phyloP scores from a whole-genome alignment of 53 echinoderm and acorn worm genomes.

The Henricia sp. region DNA sequence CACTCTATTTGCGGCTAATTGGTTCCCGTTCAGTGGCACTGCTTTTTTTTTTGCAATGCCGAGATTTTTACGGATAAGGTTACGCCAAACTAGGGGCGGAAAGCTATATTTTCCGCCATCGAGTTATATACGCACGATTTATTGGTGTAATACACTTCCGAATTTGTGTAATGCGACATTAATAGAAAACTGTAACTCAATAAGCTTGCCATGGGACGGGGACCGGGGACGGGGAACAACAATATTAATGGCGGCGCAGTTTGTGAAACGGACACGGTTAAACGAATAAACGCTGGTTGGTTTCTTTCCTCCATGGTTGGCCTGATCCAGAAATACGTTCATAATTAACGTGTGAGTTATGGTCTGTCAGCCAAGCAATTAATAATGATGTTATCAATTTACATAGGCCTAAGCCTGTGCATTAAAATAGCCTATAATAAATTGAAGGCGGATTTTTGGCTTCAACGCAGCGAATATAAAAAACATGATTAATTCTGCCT shows the following conservation, averaged over 20 bases:
- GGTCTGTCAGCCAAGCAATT: too few relatives aligned
- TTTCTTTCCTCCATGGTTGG: not conserved
- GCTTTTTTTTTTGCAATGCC: not conserved
- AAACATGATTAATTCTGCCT: too few relatives aligned
- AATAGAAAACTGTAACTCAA: not conserved
- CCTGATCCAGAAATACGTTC: not conserved
- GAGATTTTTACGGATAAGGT: constrained; percentile 5
- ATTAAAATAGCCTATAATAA: too few relatives aligned
- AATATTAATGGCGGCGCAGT: constrained; percentile 16
- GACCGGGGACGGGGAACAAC: constrained; percentile 10
- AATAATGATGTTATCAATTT: too few relatives aligned
- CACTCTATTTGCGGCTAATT: constrained; percentile 6
- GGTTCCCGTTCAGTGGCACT: constrained; percentile 9
- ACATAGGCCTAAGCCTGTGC: too few relatives aligned
- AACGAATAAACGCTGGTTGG: not conserved
- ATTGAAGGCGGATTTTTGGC: too few relatives aligned
- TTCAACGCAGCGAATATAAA: too few relatives aligned
- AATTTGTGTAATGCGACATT: constrained; percentile 14
- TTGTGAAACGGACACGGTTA: not conserved
- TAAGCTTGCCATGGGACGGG: too few relatives aligned
- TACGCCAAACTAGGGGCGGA: not conserved
- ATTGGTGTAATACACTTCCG: constrained; percentile 34
- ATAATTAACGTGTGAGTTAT: too few relatives aligned
- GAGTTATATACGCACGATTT: not conserved
- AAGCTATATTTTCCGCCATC: not conserved